Base-by-base conservation (phyloP, 1,140 invertebrate species). In the Ectropis grisescens region DNA sequence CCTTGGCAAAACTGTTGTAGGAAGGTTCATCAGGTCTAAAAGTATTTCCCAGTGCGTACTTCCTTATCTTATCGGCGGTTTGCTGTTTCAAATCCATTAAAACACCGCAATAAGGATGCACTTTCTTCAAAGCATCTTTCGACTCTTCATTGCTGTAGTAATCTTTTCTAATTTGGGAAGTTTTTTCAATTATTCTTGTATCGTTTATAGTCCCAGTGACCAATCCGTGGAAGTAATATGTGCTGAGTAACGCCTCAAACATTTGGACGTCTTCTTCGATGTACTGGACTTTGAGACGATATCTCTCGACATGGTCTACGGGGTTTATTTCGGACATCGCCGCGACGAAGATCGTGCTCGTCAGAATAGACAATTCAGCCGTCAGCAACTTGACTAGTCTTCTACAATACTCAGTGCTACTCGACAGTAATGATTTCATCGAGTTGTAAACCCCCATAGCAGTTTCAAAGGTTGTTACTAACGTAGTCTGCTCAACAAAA, bases 221-320 rank as follows among this genome's bases (percentile, higher is more conserved):
- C 1, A 82, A 44, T 8, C 72, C 70, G 13, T 81, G 65, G 13
- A 81, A 47, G 27, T 82, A 71, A 41, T 79, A 79, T 2, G 49
- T 55, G 10, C 67, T 64, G 2, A 83, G 41, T 16, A 82, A 42
- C 3, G 51, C 42, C 24, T 83, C 66, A 27, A 76, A 69, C 47
- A 64, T 67, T 31, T 67, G 43, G 0, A 89, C 82, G 47, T 92
- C 89, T 56, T 92, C 87, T 8, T 84, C 60, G 7, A 87, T 66
- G 35, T 92, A 91, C 27, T 84, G 59, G 2, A 89, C 75, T 65
- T 91, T 91, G 0, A 93, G 58, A 1, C 83, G 72, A 23, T 88
- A 85, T 59, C 93, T 93, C 28, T 89, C 85, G 0, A 92, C 86
- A 1, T 91, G 91, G 82, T 95, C 93, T 10, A 94, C 87, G 2